Evolutionary conservation across 2,113 vertebrate genomes (phyloP).

Genomic region (Lampris megalopsis): DNA sequence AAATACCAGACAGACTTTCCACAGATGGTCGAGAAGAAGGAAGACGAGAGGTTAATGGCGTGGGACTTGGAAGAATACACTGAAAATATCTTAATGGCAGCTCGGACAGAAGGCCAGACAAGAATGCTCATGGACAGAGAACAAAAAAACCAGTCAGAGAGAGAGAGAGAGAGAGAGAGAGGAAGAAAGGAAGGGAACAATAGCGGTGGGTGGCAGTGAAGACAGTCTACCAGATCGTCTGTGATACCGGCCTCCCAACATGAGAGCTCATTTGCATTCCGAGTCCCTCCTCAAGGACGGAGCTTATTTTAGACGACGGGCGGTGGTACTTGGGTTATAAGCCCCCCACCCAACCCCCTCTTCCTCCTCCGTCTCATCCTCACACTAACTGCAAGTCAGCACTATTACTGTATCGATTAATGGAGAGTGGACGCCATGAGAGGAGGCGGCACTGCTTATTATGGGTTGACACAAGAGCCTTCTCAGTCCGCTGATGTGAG

Average conservation of each 20-base stretch:
- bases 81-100: constrained; percentile 63
- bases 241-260: constrained; percentile 28
- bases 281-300: constrained; percentile 77
- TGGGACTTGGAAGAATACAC: constrained; percentile 53
- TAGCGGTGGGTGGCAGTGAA: constrained; percentile 34
- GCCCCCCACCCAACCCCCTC: constrained; percentile 32
- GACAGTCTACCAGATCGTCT: constrained; percentile 50
- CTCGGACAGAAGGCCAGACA: constrained; percentile 63
- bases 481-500: constrained; percentile 35
- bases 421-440: constrained; percentile 47
- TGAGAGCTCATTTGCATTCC: constrained; percentile 75
- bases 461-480: constrained; percentile 61
- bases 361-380: constrained; percentile 26
- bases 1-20: constrained; percentile 33
- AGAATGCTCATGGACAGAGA: constrained; percentile 50
- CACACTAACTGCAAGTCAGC: constrained; percentile 67
- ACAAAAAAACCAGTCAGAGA: constrained; percentile 42
- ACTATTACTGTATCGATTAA: constrained; percentile 79
- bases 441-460: constrained; percentile 56
- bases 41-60: constrained; percentile 30
- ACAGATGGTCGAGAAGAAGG: constrained; percentile 11
- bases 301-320: constrained; percentile 70
- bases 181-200: constrained; percentile 27
- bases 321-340: constrained; percentile 55
- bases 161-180: constrained; percentile 7